Evolutionary conservation across 2,888 invertebrate species (phyloP).

Genomic region (Leucophenga montana): DNA sequence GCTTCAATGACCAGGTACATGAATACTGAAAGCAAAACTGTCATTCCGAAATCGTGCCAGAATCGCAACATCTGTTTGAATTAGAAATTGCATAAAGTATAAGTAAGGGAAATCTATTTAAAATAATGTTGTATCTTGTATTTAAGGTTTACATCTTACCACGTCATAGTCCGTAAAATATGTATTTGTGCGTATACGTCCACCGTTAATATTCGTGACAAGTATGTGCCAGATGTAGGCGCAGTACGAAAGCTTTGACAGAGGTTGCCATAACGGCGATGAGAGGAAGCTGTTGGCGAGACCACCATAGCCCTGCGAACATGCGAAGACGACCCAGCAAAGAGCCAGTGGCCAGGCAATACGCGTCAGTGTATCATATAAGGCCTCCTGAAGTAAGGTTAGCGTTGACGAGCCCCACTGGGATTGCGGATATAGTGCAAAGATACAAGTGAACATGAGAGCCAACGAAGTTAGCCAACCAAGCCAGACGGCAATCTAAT

Average conservation of each 20-base stretch:
- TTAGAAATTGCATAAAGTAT: background rate
- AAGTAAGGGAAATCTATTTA: background rate
- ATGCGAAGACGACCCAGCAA: constrained; percentile 68
- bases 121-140: too few relatives aligned
- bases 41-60: constrained; percentile 64
- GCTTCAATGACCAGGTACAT: background rate
- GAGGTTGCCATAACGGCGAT: constrained; percentile 64
- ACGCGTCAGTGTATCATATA: constrained; percentile 56
- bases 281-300: constrained; percentile 59
- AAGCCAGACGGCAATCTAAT: constrained; percentile 12
- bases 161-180: constrained; percentile 62
- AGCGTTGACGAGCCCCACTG: constrained; percentile 39
- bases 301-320: constrained; percentile 63
- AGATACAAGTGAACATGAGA: constrained; percentile 47
- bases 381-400: constrained; percentile 45
- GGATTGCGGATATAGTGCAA: constrained; percentile 49
- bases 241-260: constrained; percentile 61
- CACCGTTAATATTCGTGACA: constrained; percentile 48
- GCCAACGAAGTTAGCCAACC: constrained; percentile 50
- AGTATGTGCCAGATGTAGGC: constrained; percentile 64
- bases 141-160: constrained; percentile 42
- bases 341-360: constrained; percentile 64
- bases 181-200: constrained; percentile 48
- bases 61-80: constrained; percentile 52
- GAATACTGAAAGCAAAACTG: constrained; percentile 37